phyloP scores from a whole-genome alignment of 2,797 vertebrate species.

The Siniperca undulata region DNA sequence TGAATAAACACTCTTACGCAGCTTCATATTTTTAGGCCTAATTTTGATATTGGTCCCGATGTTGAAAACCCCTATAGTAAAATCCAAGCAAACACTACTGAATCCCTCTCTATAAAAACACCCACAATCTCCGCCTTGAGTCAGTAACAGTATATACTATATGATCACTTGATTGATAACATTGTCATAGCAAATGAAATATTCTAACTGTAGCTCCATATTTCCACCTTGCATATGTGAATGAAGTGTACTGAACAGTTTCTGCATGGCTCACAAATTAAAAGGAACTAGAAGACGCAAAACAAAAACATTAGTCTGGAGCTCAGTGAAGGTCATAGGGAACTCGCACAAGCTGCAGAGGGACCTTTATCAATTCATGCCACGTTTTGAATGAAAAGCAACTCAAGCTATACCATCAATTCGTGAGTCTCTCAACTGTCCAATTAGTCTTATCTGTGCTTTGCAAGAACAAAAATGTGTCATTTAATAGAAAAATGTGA shows the following conservation, averaged over 20 bases:
- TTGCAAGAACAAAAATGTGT: slow-evolving; percentile 83
- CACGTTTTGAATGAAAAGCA: slow-evolving; percentile 79
- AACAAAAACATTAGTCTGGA: slow-evolving; percentile 58
- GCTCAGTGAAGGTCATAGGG: slow-evolving; percentile 75
- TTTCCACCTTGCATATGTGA: slow-evolving; percentile 8
- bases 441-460: slow-evolving; percentile 85
- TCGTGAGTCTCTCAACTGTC: slow-evolving; percentile 76
- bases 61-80: not conserved
- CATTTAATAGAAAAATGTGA: slow-evolving; percentile 78
- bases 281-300: slow-evolving; percentile 54
- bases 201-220: not conserved
- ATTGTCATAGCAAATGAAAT: not conserved
- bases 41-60: not conserved
- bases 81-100: not conserved
- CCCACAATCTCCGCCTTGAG: not conserved
- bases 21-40: not conserved
- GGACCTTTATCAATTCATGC: slow-evolving; percentile 75
- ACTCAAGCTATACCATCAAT: slow-evolving; percentile 79
- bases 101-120: not conserved
- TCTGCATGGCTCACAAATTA: slow-evolving; percentile 41
- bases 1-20: not conserved
- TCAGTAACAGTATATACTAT: not conserved
- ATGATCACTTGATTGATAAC: not conserved
- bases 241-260: not conserved
- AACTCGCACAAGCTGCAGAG: slow-evolving; percentile 56